phyloP scores from a whole-genome alignment of 2,797 vertebrate species.

The Melanotaenia parkinsoni region DNA sequence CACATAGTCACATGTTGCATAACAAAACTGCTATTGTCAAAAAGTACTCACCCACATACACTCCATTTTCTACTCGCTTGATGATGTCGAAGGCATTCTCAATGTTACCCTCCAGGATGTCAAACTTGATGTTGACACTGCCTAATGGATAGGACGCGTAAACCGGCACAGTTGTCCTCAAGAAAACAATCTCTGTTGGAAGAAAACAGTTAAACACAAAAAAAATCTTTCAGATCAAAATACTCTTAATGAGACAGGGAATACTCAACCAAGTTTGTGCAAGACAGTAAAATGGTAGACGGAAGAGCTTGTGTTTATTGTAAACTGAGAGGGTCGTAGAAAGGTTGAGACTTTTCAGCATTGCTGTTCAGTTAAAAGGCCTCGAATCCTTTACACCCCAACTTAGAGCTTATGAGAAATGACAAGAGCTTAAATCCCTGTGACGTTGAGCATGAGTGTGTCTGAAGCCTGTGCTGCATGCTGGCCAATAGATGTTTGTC shows the following conservation, averaged over 20 bases:
- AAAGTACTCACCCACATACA: slow-evolving; percentile 91
- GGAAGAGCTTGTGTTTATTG: slow-evolving; percentile 55
- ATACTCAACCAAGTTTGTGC: slow-evolving; percentile 19
- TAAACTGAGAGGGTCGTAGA: slow-evolving; percentile 52
- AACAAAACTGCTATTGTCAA: slow-evolving; percentile 59
- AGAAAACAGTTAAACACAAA: slow-evolving; percentile 58
- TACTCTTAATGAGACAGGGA: slow-evolving; percentile 44
- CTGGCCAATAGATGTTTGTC: slow-evolving; percentile 70
- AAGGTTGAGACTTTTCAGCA: slow-evolving; percentile 58
- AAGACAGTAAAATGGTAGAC: slow-evolving; percentile 57
- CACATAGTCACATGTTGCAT: slow-evolving; percentile 25
- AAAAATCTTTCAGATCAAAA: slow-evolving; percentile 41
- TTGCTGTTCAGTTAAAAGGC: slow-evolving; percentile 51
- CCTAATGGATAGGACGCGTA: slow-evolving; percentile 81
- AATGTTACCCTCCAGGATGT: slow-evolving; percentile 93
- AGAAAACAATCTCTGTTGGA: slow-evolving; percentile 94
- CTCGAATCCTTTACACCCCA: slow-evolving; percentile 60
- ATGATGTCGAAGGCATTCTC: slow-evolving; percentile 93
- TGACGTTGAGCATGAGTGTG: slow-evolving; percentile 65
- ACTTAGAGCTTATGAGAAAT: slow-evolving; percentile 65
- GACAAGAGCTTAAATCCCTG: slow-evolving; percentile 67
- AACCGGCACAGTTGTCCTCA: slow-evolving; percentile 89
- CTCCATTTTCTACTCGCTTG: slow-evolving; percentile 90
- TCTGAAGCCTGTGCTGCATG: slow-evolving; percentile 58
- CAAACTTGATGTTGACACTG: slow-evolving; percentile 90